Percentiles rank a stretch among this genome's conserved stretches.
Conservation (phyloP, 2,797 vertebrate genomes). For the Scleropages formosus region DNA sequence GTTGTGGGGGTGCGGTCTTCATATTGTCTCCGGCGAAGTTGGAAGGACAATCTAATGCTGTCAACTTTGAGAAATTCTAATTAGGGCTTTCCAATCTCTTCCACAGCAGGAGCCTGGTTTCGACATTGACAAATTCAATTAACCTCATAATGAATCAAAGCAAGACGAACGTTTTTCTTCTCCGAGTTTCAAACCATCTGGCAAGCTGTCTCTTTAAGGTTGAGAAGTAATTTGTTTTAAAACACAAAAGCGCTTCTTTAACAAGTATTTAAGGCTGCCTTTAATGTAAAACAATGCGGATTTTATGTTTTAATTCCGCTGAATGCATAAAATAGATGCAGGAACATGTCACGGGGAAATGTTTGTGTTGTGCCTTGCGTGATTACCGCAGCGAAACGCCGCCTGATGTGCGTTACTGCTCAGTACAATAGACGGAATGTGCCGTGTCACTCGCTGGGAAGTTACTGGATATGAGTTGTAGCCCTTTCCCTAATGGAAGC, state of each 20-base stretch:
- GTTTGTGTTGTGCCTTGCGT: not conserved
- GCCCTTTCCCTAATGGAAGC: slow-evolving; percentile 23
- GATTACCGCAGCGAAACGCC: too few species aligned
- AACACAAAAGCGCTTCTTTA: too few species aligned
- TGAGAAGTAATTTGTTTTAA: not conserved
- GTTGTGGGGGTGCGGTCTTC: not conserved
- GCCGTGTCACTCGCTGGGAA: not conserved
- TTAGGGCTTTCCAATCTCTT: slow-evolving; percentile 13
- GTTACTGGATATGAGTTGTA: too few species aligned
- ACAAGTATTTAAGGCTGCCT: too few species aligned
- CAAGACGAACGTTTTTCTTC: slow-evolving; percentile 16
- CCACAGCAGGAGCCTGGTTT: slow-evolving; percentile 7
- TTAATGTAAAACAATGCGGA: too few species aligned
- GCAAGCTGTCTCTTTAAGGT: not conserved
- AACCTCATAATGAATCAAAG: slow-evolving; percentile 28
- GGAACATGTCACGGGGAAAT: not conserved
- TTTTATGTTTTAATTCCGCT: too few species aligned
- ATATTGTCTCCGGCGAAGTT: not conserved
- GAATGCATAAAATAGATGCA: too few species aligned
- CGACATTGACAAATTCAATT: slow-evolving; percentile 25
- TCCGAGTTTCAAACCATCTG: slow-evolving; percentile 22
- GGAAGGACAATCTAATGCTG: slow-evolving; percentile 17
- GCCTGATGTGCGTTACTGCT: not conserved
- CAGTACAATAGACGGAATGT: not conserved
- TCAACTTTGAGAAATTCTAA: slow-evolving; percentile 21